Evolutionary conservation across 2,888 invertebrate species (phyloP), one percentile per base, ranked within the genome.

Genomic region (Drosophila kuntzei): DNA sequence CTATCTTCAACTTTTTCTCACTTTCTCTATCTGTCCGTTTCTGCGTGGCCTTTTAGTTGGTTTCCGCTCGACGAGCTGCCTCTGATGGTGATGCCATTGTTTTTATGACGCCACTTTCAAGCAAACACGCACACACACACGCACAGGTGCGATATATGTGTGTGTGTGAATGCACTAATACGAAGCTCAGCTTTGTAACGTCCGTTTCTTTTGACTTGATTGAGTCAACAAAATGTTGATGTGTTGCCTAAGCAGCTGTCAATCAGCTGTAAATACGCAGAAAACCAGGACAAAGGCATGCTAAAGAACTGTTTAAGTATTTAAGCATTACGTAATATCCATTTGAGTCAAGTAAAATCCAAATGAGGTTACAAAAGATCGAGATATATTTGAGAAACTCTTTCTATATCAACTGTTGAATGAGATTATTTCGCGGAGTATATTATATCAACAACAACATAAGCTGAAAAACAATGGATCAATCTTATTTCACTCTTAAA

Each of bases 31-130:
- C 61, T 76, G 39, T 57, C 62, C 41, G 34, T 43, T 22, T 62
- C 55, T 36, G 62, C 27, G 74, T 87, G 85, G 82, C 81, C 87
- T 87, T 85, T 82, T 79, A 87, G 85, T 79, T 81, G 66, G 65
- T 87, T 81, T 81, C 87, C 81, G 84, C 37, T 78, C 65, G 68
- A 80, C 69, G 66, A 75, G 71, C 61, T 70, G 75, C 59, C 61
- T 39, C 20, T 22, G 46, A 32, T 61, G 76, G 53, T 79, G 71
- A 72, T 77, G 71, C 61, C 79, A 76, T 77, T 76, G 71, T 71
- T 68, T 87, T 81, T 87, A 84, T 80, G 85, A 72, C 85, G 81
- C 76, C 66, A 62, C 16, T 54, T 27, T 27, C 27, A 27, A 27
- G 27, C 27, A 27, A 27, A 27, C 27, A 43, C 54, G n/a, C n/a